Conservation (phyloP, 23 tunicate species). For the Botrylloides violaceus region DNA sequence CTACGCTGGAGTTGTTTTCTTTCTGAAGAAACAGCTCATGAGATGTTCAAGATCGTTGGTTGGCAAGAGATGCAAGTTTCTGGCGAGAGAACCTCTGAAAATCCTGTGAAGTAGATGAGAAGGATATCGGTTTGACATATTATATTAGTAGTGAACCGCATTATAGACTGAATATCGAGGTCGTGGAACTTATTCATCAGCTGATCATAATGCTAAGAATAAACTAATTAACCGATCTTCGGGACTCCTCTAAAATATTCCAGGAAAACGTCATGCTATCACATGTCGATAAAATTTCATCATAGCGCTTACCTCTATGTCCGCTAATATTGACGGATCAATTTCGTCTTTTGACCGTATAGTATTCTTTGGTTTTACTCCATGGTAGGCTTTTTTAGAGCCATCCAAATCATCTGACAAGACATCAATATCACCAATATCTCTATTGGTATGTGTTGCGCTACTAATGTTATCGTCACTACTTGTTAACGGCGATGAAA, state of each 20-base stretch:
- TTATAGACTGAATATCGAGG: too few relatives aligned
- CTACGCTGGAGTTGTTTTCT: too few relatives aligned
- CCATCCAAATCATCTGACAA: conserved; percentile 22
- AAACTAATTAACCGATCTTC: too few relatives aligned
- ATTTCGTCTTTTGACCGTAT: conserved; percentile 14
- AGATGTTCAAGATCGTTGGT: neutral
- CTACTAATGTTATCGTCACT: neutral
- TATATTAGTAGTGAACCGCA: too few relatives aligned
- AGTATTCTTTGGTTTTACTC: neutral
- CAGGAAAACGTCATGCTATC: too few relatives aligned
- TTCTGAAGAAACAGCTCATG: too few relatives aligned
- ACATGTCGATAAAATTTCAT: neutral
- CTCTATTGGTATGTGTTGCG: neutral
- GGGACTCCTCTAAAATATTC: too few relatives aligned
- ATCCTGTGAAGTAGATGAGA: conserved; percentile 3
- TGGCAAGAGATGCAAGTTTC: conserved; percentile 9
- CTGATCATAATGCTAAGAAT: too few relatives aligned
- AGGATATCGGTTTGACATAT: too few relatives aligned
- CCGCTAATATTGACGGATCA: conserved; percentile 63
- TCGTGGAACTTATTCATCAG: too few relatives aligned
- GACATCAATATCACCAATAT: conserved; percentile 3
- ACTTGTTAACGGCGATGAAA: neutral
- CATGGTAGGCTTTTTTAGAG: neutral
- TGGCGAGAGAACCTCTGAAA: conserved; percentile 18
- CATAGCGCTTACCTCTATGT: conserved; percentile 65